phyloP scores from a whole-genome alignment of 2,113 vertebrate genomes.

The Nicator chloris region DNA sequence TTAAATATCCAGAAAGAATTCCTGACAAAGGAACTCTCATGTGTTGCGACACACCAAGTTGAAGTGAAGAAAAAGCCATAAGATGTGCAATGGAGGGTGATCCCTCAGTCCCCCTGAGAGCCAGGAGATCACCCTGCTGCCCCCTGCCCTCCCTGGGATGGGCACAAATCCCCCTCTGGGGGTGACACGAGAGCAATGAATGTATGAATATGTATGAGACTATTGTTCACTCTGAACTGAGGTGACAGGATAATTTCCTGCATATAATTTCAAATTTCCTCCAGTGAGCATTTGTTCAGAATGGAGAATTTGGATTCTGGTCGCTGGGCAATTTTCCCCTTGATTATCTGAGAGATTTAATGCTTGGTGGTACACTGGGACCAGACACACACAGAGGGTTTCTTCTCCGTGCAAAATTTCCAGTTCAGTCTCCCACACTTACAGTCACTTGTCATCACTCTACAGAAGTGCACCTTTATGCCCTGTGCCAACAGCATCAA shows the following conservation, averaged over 20 bases:
- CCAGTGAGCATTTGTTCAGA: neutral
- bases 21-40: neutral
- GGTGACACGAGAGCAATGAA: neutral
- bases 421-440: neutral
- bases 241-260: neutral
- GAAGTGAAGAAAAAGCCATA: neutral
- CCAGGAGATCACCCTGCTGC: neutral
- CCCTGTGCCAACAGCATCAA: neutral
- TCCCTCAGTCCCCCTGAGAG: accelerated
- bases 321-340: neutral
- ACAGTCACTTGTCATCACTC: neutral
- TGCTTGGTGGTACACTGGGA: neutral
- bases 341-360: neutral
- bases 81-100: neutral
- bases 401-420: neutral
- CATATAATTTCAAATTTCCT: neutral
- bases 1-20: neutral
- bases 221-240: neutral
- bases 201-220: neutral
- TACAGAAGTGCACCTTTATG: neutral
- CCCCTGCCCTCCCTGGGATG: neutral
- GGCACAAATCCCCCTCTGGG: neutral
- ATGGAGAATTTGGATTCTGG: neutral
- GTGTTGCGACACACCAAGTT: neutral
- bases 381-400: neutral